Base-by-base conservation (phyloP, 2,113 vertebrate species). In the Castor canadensis region DNA sequence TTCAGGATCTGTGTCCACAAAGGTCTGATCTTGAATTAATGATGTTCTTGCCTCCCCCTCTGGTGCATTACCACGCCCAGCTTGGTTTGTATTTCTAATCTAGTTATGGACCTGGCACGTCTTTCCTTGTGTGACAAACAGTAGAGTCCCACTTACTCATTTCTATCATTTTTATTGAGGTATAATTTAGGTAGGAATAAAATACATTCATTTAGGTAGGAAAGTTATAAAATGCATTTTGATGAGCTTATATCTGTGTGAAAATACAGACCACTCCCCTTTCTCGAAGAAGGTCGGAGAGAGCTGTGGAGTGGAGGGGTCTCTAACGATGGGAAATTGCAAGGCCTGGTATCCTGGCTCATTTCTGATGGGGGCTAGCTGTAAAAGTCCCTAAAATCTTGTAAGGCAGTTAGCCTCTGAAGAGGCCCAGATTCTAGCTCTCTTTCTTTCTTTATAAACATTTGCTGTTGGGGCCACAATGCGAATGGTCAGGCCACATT, bases 401-500 rank as follows among this genome's bases (percentile, higher is more conserved):
- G 47, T 17, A 9, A 93, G 66, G 28, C 90, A 40, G 40, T 32
- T 54, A 35, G 32, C 52, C 49, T 86, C 20, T 10, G 3, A 17
- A 40, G 77, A 38, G 45, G 43, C 49, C 75, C 93, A 15, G 40
- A 64, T 11, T 30, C 22, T 84, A 40, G 38, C 16, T 38, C 38
- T 54, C 24, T 43, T 4, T 28, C 15, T 58, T 20, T 87, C 17
- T 82, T 24, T 38, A 3, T 26, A 58, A 94, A 76, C 72, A 7
- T 75, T 88, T 93, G 91, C 85, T 49, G 17, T 93, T 81, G 60
- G 88, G 69, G 88, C 84, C 58, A 89, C 75, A 75, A 84, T 95
- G 91, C 96, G 95, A 75, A 95, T 94, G 67, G 81, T 86, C 94
- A 30, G 62, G 72, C 73, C 77, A 92, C 94, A 80, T 96, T 97